Percentiles rank a stretch among this genome's conserved stretches.
Evolutionary conservation across 2,113 vertebrate species (phyloP).

Genomic region (Lanius collurio): DNA sequence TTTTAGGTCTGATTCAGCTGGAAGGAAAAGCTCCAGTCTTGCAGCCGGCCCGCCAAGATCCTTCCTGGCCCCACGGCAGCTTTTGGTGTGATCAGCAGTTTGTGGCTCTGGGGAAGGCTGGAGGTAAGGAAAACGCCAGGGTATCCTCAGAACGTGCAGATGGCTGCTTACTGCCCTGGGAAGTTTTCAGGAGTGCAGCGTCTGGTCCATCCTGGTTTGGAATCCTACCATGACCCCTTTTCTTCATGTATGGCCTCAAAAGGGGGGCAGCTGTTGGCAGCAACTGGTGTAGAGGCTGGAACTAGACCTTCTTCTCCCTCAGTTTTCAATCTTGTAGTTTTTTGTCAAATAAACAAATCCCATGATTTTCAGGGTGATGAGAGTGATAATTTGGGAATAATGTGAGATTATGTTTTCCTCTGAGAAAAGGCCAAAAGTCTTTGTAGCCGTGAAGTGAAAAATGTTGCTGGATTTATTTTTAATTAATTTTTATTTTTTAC

Average conservation of each 20-base stretch:
- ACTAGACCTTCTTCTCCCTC: background rate
- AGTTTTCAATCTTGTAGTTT: background rate
- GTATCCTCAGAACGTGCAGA: background rate
- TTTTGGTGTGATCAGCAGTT: background rate
- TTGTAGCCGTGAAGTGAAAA: background rate
- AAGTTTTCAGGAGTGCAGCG: background rate
- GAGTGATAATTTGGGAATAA: background rate
- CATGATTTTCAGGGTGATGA: background rate
- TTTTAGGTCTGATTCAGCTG: background rate
- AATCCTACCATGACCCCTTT: background rate
- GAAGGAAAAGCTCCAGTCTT: background rate
- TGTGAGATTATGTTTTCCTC: background rate
- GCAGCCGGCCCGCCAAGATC: background rate
- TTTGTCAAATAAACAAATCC: background rate
- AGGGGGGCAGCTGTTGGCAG: background rate
- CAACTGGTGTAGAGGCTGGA: background rate
- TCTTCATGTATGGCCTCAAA: background rate
- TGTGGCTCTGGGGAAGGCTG: background rate
- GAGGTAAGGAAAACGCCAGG: background rate
- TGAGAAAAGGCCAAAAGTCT: background rate
- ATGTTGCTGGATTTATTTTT: background rate
- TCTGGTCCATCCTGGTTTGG: background rate
- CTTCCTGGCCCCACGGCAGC: rapidly evolving
- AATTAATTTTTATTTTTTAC: background rate
- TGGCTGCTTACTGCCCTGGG: background rate